Conservation (phyloP, 2,888 invertebrate species). For the Acrobeloides nanus region DNA sequence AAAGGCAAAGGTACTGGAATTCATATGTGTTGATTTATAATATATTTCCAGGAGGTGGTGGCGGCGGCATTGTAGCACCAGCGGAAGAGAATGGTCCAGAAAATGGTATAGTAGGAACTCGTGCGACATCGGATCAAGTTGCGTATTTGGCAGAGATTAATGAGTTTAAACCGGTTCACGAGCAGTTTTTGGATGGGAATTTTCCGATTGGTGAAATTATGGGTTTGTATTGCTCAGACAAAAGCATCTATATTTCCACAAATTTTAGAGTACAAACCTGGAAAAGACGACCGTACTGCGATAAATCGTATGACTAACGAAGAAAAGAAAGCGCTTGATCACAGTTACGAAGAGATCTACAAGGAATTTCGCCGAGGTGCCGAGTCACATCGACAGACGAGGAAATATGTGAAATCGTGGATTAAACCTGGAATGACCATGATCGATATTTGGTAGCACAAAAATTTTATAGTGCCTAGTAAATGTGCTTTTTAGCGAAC, state of each 20-base stretch:
- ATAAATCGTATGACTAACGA: slow-evolving; percentile 55
- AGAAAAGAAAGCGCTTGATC: slow-evolving; percentile 76
- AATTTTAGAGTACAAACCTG: slow-evolving; percentile 26
- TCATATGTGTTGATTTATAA: no score
- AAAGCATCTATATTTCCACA: neutral
- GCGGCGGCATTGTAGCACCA: no score
- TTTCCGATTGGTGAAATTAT: slow-evolving; percentile 84
- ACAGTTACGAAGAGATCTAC: slow-evolving; percentile 75
- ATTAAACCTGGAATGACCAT: slow-evolving; percentile 98
- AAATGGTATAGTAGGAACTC: no score
- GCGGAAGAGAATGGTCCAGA: no score
- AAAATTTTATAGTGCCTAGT: neutral
- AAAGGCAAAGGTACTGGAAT: slow-evolving; percentile 18
- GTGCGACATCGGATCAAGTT: no score
- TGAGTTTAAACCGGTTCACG: slow-evolving; percentile 60
- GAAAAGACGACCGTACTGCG: slow-evolving; percentile 46
- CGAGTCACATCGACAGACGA: slow-evolving; percentile 92
- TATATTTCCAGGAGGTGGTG: no score
- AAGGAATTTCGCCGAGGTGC: slow-evolving; percentile 80
- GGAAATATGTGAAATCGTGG: slow-evolving; percentile 81
- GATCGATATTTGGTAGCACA: slow-evolving; percentile 78
- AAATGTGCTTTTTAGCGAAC: slow-evolving; percentile 63
- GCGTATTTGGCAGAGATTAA: slow-evolving; percentile 30
- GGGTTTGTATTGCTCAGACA: slow-evolving; percentile 59
- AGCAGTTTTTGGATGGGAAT: slow-evolving; percentile 73